phyloP scores from a whole-genome alignment of 37 sponge, comb jelly and placozoan species.

The Chondrosia reniformis region DNA sequence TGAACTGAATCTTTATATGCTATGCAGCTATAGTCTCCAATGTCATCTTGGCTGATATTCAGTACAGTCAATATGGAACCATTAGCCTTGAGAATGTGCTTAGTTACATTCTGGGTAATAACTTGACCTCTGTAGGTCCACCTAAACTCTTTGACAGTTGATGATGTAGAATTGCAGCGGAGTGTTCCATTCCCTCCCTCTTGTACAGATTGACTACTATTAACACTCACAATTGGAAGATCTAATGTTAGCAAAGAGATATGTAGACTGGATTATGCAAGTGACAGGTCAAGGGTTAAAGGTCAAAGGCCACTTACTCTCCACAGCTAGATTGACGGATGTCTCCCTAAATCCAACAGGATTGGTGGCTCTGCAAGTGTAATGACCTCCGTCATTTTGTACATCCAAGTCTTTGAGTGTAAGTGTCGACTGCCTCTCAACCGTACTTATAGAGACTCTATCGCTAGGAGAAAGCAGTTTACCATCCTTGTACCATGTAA shows the following conservation, averaged over 20 bases:
- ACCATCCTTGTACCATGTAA: background rate
- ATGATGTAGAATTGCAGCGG: background rate
- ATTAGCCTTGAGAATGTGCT: background rate
- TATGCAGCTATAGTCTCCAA: background rate
- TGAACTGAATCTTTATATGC: background rate
- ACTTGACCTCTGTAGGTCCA: background rate
- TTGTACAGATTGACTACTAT: background rate
- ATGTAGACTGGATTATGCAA: background rate
- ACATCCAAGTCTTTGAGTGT: background rate
- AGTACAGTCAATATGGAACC: background rate
- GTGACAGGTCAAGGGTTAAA: background rate
- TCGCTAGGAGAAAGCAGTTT: background rate
- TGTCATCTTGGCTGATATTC: background rate
- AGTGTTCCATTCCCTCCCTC: background rate
- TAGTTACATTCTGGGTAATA: background rate
- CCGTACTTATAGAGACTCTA: too few species aligned
- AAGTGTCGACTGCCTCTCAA: background rate
- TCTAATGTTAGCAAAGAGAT: background rate
- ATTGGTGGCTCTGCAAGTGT: slow-evolving; percentile 14
- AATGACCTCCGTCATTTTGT: slow-evolving; percentile 9
- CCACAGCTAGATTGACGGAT: background rate
- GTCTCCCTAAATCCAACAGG: background rate
- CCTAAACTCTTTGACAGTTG: background rate
- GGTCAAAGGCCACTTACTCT: background rate
- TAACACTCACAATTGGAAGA: background rate